phyloP scores from a whole-genome alignment of 1,140 invertebrate genomes.

The Ericerus pela region DNA sequence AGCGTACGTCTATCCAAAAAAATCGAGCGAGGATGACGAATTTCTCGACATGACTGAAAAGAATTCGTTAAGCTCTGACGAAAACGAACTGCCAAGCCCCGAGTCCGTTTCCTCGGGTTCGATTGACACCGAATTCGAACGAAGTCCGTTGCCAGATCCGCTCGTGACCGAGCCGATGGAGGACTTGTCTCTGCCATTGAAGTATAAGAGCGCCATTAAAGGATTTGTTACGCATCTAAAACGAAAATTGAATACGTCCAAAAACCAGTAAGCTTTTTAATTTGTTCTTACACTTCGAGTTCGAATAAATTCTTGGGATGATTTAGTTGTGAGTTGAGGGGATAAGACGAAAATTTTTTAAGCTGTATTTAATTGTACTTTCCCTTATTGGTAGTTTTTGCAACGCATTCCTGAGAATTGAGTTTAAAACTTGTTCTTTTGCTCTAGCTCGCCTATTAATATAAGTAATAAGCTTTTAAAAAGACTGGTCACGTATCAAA shows the following conservation, averaged over 20 bases:
- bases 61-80: slow-evolving; percentile 5
- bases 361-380: no score
- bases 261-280: background rate
- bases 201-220: background rate
- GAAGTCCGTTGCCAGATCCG: slow-evolving; percentile 5
- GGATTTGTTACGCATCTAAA: background rate
- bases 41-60: background rate
- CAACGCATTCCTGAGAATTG: no score
- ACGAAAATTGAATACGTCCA: background rate
- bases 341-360: no score
- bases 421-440: no score
- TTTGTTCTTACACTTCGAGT: no score
- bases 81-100: background rate
- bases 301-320: no score
- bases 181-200: slow-evolving; percentile 18
- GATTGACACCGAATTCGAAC: background rate
- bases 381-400: no score
- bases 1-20: no score
- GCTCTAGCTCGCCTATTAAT: no score
- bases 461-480: no score
- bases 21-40: background rate
- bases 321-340: no score
- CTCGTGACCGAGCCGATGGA: slow-evolving; percentile 25
- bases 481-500: no score
- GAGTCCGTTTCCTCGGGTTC: background rate